Evolutionary conservation across 2,113 vertebrate species (phyloP), one percentile per base, ranked within the genome.

Genomic region (Falco punctatus): DNA sequence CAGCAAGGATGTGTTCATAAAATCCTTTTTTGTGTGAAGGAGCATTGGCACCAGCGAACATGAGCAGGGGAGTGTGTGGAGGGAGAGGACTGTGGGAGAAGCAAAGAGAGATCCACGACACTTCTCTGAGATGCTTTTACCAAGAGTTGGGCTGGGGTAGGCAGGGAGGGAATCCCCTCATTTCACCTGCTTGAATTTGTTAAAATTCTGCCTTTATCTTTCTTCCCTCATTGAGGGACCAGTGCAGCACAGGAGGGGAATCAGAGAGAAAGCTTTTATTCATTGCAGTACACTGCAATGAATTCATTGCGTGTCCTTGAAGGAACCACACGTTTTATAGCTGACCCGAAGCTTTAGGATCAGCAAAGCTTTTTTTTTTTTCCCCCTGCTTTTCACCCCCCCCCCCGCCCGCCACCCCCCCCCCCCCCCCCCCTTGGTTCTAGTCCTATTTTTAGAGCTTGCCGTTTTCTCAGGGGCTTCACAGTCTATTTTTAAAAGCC

Each of bases 401-500:
- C 38, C 38, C 38, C 10, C 38, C 38, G n/a, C n/a, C n/a, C n/a
- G n/a, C n/a, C n/a, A n/a, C n/a, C n/a, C 10, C 38, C 38, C 9
- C 38, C 10, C 0, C 38, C 30, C 38, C 55, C 62, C 38, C 55
- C 62, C 35, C 57, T 59, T 59, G 83, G 86, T 92, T 94, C 54
- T 70, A 72, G 9, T 86, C 57, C 96, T 97, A 96, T 96, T 95
- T 98, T 97, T 97, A 97, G 96, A 86, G 35, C 54, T 66, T 85
- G 89, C n/a, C 5, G 0, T 96, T 96, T 94, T 96, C 92, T 96
- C 94, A 91, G 92, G 96, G 95, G 94, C 88, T 96, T 95, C 69
- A 33, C 54, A 84, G 78, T 67, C 97, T 97, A 97, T 98, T 97
- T 97, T 95, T 95, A 96, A 93, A 90, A 91, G 71, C 42, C 77